Percentiles rank a stretch among this genome's conserved stretches.
These are phyloP conservation scores for Oreonectes daqikongensis DNA, from an alignment of 2,797 vertebrate genomes.

Conservation along the genomic window DNA sequence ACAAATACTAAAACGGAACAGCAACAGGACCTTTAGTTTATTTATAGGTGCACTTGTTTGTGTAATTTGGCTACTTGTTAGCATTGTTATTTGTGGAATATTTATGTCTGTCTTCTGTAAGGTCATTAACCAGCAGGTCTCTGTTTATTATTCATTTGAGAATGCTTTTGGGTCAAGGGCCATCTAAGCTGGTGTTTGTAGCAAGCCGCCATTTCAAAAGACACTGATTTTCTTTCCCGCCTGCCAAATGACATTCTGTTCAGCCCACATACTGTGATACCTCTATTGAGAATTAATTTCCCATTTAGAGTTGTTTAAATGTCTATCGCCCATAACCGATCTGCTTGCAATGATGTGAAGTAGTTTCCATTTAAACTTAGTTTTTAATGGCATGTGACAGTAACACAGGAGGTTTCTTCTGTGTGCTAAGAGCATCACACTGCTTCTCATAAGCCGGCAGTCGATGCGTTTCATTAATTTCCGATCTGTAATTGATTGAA, in stretches of 20 bases:
- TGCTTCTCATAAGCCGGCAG: not conserved
- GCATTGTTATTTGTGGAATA: constrained; percentile 23
- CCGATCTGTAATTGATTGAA: not conserved
- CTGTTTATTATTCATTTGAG: not conserved
- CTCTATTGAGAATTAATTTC: constrained; percentile 14
- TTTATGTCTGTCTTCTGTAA: not conserved
- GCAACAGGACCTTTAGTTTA: not conserved
- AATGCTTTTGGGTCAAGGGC: constrained; percentile 21
- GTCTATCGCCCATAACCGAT: not conserved
- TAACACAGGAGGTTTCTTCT: constrained; percentile 1
- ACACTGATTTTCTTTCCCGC: constrained; percentile 10
- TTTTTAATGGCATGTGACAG: constrained; percentile 3
- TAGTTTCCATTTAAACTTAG: not conserved
- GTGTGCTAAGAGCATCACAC: not conserved
- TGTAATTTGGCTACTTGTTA: constrained; percentile 15
- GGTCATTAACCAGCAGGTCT: not conserved
- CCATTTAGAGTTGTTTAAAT: not conserved
- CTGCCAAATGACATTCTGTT: constrained; percentile 8
- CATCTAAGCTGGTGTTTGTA: constrained; percentile 4
- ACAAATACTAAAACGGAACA: not conserved
- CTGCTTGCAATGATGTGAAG: not conserved
- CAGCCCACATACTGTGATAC: not conserved
- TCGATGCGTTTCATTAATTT: not conserved
- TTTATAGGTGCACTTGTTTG: constrained; percentile 19
- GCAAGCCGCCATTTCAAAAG: constrained; percentile 20